Evolutionary conservation across 2,113 vertebrate species (phyloP).

Genomic region (Fulica atra): DNA sequence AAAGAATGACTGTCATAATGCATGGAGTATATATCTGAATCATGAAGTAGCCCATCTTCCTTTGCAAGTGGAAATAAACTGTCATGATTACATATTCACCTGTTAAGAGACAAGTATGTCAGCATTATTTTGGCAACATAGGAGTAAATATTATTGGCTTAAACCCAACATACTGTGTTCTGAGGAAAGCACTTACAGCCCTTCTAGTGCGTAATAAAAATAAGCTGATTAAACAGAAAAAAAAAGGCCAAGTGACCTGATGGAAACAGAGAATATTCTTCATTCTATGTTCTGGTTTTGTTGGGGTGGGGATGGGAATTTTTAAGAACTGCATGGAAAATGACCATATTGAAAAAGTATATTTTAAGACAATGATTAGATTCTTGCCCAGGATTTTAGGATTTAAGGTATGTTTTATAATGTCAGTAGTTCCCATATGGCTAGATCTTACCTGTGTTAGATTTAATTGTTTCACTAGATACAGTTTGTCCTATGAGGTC

Average conservation of each 20-base stretch:
- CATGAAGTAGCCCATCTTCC: conserved; percentile 98
- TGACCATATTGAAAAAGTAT: not conserved
- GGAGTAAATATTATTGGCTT: conserved; percentile 6
- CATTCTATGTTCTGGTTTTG: not conserved
- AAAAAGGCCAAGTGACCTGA: not conserved
- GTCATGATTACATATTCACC: conserved; percentile 98
- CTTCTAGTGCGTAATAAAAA: not conserved
- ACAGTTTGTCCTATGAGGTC: conserved; percentile 97
- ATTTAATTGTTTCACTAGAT: conserved; percentile 95
- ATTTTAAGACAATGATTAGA: not conserved
- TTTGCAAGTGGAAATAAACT: conserved; percentile 95
- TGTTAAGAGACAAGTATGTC: conserved; percentile 74
- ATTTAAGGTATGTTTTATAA: not conserved
- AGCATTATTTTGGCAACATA: conserved; percentile 37
- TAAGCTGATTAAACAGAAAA: conserved; percentile 16
- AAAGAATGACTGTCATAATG: conserved; percentile 96
- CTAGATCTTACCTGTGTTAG: conserved; percentile 88
- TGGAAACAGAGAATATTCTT: not conserved
- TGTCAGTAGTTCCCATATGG: not conserved
- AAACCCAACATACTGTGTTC: not conserved
- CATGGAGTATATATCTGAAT: conserved; percentile 98
- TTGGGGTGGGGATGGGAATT: not conserved
- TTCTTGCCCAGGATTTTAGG: not conserved
- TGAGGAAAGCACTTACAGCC: not conserved
- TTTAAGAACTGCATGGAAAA: not conserved